A percentile compares a stretch with the other conserved stretches of the same genome.
These are phyloP conservation scores for Torymus auratus DNA, from an alignment of 2,888 invertebrate genomes.

Conservation along the genomic window DNA sequence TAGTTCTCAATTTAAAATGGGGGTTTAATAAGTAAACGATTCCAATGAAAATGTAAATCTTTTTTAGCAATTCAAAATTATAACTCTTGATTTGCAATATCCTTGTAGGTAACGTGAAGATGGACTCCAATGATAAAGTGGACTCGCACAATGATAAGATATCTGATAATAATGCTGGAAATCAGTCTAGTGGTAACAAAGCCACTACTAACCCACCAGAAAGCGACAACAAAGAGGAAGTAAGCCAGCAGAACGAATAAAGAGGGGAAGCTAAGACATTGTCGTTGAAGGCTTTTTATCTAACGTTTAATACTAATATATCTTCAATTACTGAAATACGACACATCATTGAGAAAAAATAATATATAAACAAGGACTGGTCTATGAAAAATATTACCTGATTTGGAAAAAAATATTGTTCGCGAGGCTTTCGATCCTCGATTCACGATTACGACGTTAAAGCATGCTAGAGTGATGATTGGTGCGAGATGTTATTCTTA, in stretches of 20 bases:
- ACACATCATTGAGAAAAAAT: slow-evolving; percentile 45
- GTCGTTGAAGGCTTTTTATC: slow-evolving; percentile 46
- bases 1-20: slow-evolving; percentile 18
- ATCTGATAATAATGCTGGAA: slow-evolving; percentile 68
- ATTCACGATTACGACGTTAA: slow-evolving; percentile 29
- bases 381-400: slow-evolving; percentile 38
- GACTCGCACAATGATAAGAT: slow-evolving; percentile 75
- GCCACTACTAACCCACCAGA: slow-evolving; percentile 72
- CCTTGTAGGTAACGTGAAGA: slow-evolving; percentile 73
- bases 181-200: slow-evolving; percentile 70
- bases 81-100: slow-evolving; percentile 55
- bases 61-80: slow-evolving; percentile 57
- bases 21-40: slow-evolving; percentile 56
- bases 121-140: slow-evolving; percentile 73
- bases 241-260: slow-evolving; percentile 75
- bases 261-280: slow-evolving; percentile 43
- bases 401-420: slow-evolving; percentile 42
- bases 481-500: slow-evolving; percentile 31
- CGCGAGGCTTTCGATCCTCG: slow-evolving; percentile 22
- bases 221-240: slow-evolving; percentile 74
- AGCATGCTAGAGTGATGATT: slow-evolving; percentile 27
- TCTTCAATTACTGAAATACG: slow-evolving; percentile 45
- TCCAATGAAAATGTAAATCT: slow-evolving; percentile 49
- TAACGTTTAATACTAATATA: slow-evolving; percentile 44
- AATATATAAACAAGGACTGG: slow-evolving; percentile 47